Evolutionary conservation across 2,888 invertebrate genomes (phyloP).

Genomic region (Thalpophila matura): DNA sequence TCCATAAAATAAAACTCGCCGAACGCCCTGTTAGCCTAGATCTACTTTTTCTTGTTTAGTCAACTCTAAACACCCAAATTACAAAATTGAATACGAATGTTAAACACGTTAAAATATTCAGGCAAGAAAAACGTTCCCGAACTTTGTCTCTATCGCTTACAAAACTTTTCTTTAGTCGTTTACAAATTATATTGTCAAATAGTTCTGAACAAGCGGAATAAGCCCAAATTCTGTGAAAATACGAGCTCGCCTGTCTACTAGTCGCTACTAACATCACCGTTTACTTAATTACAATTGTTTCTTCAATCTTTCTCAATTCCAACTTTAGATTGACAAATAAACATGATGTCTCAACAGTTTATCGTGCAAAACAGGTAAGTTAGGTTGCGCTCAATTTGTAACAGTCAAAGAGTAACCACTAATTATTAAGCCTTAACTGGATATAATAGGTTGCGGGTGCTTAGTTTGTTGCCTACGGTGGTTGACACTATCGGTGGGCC

Average conservation of each 20-base stretch:
- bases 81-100: conserved; percentile 20
- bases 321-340: conserved; percentile 38
- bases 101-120: conserved; percentile 24
- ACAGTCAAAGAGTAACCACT: conserved; percentile 20
- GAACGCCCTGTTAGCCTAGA: not conserved
- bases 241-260: conserved; percentile 3
- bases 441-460: conserved; percentile 18
- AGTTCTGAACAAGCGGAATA: conserved; percentile 41
- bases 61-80: not conserved
- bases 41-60: not conserved
- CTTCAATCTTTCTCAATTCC: conserved; percentile 28
- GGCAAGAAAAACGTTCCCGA: conserved; percentile 10
- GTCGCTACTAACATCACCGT: conserved; percentile 40
- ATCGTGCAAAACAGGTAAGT: conserved; percentile 5
- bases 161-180: conserved; percentile 40
- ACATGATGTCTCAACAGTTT: not conserved
- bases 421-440: conserved; percentile 16
- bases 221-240: conserved; percentile 20
- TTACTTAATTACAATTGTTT: conserved; percentile 40
- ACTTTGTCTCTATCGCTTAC: conserved; percentile 15
- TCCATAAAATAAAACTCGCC: too few species aligned
- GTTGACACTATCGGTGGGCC: conserved; percentile 11
- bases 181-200: conserved; percentile 61
- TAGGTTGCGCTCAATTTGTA: conserved; percentile 5
- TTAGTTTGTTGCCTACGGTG: conserved; percentile 8